Percentiles rank a stretch among this genome's conserved stretches.
Evolutionary conservation across 2,113 vertebrate species (phyloP).

Genomic region (human): DNA sequence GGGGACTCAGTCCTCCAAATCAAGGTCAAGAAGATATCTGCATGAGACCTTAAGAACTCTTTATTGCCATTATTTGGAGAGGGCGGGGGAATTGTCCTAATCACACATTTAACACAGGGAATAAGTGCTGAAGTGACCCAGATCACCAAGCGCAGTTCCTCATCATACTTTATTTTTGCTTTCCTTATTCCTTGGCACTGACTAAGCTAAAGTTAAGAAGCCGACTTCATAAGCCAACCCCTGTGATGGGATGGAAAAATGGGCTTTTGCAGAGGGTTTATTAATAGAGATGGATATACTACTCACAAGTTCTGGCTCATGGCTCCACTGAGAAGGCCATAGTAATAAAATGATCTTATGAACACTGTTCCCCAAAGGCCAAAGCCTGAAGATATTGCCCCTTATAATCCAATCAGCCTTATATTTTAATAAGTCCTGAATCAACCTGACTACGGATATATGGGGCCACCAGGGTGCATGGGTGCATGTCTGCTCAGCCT

Average conservation of each 20-base stretch:
- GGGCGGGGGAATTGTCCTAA: neutral
- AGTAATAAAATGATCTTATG: neutral
- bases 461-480: neutral
- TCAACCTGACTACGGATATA: neutral
- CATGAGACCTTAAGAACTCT: neutral
- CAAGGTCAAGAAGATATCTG: neutral
- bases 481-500: neutral
- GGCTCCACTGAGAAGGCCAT: neutral
- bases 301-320: neutral
- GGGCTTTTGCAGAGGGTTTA: neutral
- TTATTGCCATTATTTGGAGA: neutral
- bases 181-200: neutral
- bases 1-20: neutral
- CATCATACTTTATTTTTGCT: neutral
- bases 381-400: neutral
- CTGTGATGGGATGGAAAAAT: neutral
- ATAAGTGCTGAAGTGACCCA: neutral
- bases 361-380: neutral
- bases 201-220: neutral
- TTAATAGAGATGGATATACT: neutral
- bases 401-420: neutral
- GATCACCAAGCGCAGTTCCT: neutral
- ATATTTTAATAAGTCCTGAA: neutral
- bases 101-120: neutral
- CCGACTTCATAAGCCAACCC: neutral